Evolutionary conservation across 2,888 invertebrate species (phyloP).

Genomic region (Notodonta dromedarius): DNA sequence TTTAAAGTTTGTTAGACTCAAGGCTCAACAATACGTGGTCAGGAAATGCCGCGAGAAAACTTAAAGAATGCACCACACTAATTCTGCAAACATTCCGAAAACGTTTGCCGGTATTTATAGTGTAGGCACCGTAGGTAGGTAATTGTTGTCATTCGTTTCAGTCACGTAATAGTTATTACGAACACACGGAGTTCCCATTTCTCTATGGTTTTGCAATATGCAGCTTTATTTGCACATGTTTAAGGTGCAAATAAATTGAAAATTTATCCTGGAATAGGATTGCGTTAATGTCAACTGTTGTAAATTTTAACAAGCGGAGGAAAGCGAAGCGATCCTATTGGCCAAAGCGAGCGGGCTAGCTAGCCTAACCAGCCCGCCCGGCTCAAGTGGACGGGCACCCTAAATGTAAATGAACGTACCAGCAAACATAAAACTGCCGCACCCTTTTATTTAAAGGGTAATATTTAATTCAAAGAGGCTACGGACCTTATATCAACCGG

Average conservation of each 20-base stretch:
- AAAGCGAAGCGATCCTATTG: no score
- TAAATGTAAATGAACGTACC: no score
- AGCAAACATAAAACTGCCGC: constrained; percentile 4
- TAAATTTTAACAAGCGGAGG: no score
- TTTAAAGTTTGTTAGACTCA: no score
- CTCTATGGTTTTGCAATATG: constrained; percentile 54
- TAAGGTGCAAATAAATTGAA: constrained; percentile 36
- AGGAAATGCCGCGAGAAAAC: background rate
- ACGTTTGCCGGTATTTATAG: constrained; percentile 11
- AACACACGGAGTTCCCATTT: constrained; percentile 62
- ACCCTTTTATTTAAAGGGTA: constrained; percentile 9
- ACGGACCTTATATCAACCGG: constrained; percentile 24
- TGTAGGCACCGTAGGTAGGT: constrained; percentile 15
- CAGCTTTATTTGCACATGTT: constrained; percentile 53
- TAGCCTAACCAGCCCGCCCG: no score
- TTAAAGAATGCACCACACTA: constrained; percentile 8
- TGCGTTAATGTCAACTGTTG: constrained; percentile 15
- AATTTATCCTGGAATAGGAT: constrained; percentile 35
- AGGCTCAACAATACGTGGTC: no score
- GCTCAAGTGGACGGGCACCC: no score
- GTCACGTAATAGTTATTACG: constrained; percentile 72
- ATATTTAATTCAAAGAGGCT: constrained; percentile 39
- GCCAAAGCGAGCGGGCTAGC: no score
- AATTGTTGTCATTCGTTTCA: constrained; percentile 58
- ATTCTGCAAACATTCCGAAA: constrained; percentile 27